These are phyloP conservation scores for Elachura formosa DNA, from an alignment of 2,113 vertebrate species.

Conservation along the genomic window DNA sequence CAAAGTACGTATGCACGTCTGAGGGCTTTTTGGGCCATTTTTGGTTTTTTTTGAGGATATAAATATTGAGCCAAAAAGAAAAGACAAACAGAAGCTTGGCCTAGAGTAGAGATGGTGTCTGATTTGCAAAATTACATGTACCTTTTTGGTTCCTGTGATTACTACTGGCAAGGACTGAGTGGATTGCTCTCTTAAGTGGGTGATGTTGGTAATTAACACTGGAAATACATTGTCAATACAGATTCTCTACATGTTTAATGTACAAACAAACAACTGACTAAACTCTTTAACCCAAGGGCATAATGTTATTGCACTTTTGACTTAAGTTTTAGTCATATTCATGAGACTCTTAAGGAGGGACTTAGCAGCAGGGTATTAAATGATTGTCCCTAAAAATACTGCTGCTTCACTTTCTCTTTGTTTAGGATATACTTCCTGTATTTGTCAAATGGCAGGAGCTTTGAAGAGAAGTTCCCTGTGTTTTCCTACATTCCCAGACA, in stretches of 20 bases:
- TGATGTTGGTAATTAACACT: constrained; percentile 18
- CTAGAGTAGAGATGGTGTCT: background rate
- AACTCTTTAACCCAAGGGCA: background rate
- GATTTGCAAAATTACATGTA: background rate
- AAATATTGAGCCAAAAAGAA: background rate
- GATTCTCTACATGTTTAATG: background rate
- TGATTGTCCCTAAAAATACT: background rate
- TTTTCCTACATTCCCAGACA: background rate
- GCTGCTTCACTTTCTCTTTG: background rate
- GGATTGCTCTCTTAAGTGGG: background rate
- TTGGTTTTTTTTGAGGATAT: background rate
- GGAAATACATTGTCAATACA: background rate
- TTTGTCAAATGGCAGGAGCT: background rate
- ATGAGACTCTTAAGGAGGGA: background rate
- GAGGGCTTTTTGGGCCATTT: background rate
- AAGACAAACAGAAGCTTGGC: background rate
- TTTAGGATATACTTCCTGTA: background rate
- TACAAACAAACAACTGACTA: background rate
- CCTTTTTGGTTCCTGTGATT: background rate
- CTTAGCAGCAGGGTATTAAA: background rate
- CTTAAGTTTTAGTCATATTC: background rate
- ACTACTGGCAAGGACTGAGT: background rate
- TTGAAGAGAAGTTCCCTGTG: background rate
- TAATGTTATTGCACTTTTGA: background rate
- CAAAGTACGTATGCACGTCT: background rate